These are phyloP conservation scores for Ptychadena robeensis DNA, from an alignment of 2,797 vertebrate genomes.

Conservation along the genomic window DNA sequence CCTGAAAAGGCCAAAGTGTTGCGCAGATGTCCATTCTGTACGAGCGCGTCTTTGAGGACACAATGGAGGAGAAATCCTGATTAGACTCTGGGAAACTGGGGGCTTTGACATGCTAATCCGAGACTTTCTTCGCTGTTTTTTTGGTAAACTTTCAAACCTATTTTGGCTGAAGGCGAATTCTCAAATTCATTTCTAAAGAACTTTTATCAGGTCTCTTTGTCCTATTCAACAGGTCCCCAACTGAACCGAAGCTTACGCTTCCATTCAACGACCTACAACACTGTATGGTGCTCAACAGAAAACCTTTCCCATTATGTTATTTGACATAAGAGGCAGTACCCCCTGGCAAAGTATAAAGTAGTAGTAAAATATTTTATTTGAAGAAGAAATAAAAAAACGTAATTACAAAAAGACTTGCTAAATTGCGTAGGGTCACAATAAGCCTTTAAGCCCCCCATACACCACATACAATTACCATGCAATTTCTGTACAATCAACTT, in stretches of 20 bases:
- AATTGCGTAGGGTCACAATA: too few species aligned
- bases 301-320: not conserved
- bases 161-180: slow-evolving; percentile 22
- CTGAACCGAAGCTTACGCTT: not conserved
- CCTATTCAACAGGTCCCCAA: slow-evolving; percentile 16
- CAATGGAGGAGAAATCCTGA: slow-evolving; percentile 45
- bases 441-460: too few species aligned
- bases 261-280: not conserved
- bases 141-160: slow-evolving; percentile 32
- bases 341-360: not conserved
- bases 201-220: slow-evolving; percentile 27
- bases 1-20: slow-evolving; percentile 20
- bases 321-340: not conserved
- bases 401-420: too few species aligned
- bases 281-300: slow-evolving; percentile 3
- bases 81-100: slow-evolving; percentile 48
- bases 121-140: slow-evolving; percentile 46
- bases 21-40: slow-evolving; percentile 54
- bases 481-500: too few species aligned
- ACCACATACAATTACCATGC: too few species aligned
- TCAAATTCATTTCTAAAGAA: slow-evolving; percentile 38
- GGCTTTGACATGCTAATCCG: slow-evolving; percentile 58
- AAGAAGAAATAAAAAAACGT: too few species aligned
- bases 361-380: not conserved
- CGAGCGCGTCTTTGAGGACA: slow-evolving; percentile 25